Evolutionary conservation across 2,797 vertebrate species (phyloP).

Genomic region (Xiphorhynchus erythropygius): DNA sequence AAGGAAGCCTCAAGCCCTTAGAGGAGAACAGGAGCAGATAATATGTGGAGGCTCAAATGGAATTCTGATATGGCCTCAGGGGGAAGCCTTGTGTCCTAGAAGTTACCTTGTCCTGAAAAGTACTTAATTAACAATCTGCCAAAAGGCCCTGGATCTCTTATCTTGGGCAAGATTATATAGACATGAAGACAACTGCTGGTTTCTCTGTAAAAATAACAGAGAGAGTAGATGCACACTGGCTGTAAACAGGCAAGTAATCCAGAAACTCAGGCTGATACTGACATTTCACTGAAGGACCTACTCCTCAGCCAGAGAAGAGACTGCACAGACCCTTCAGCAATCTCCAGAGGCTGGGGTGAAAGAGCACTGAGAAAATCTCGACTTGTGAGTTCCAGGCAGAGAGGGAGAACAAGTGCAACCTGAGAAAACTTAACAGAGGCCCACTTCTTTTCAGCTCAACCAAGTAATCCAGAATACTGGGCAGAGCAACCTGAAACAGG

Average conservation of each 20-base stretch:
- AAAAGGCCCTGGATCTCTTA: neutral
- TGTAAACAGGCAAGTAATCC: neutral
- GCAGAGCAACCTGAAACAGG: conserved; percentile 59
- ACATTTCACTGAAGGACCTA: neutral
- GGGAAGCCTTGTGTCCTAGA: neutral
- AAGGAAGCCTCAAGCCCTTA: neutral
- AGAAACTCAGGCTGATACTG: neutral
- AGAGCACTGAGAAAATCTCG: neutral
- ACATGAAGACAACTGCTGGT: neutral
- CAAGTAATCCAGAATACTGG: conserved; percentile 23
- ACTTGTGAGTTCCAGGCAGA: conserved; percentile 46
- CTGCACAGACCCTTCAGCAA: neutral
- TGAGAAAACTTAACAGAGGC: conserved; percentile 39
- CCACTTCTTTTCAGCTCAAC: conserved; percentile 12
- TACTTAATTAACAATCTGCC: neutral
- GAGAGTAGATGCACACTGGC: neutral
- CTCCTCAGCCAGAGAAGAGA: neutral
- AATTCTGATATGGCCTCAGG: neutral
- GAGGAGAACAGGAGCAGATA: neutral
- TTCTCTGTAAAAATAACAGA: neutral
- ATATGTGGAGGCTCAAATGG: neutral
- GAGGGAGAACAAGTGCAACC: conserved; percentile 1
- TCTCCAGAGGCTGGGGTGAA: neutral
- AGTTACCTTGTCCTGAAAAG: neutral
- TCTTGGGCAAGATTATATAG: neutral